phyloP scores from a whole-genome alignment of 2,888 invertebrate genomes.

The Palloptera scutellata region DNA sequence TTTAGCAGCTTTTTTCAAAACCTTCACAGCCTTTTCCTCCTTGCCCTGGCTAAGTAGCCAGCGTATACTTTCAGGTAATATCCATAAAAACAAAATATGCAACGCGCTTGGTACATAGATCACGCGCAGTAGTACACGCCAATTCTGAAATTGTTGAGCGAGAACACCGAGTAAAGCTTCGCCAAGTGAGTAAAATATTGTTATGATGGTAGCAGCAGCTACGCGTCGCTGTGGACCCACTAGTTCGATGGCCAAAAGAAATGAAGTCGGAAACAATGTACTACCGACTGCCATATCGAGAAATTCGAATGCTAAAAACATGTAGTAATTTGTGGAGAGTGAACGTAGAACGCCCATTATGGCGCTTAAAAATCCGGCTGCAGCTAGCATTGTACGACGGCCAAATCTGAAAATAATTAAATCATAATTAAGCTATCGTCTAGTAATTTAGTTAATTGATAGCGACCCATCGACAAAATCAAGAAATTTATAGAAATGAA shows the following conservation, averaged over 20 bases:
- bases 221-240: conserved; percentile 78
- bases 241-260: conserved; percentile 78
- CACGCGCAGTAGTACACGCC: conserved; percentile 73
- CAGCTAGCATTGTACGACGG: conserved; percentile 69
- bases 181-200: conserved; percentile 75
- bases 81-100: conserved; percentile 72
- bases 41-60: conserved; percentile 76
- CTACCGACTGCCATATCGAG: conserved; percentile 75
- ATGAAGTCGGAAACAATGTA: conserved; percentile 76
- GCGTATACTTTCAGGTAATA: conserved; percentile 76
- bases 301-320: conserved; percentile 76
- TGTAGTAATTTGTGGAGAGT: conserved; percentile 73
- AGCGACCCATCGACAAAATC: no score
- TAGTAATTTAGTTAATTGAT: no score
- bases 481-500: no score
- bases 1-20: conserved; percentile 70
- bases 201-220: conserved; percentile 74
- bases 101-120: conserved; percentile 74
- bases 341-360: conserved; percentile 75
- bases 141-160: conserved; percentile 73
- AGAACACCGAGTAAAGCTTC: conserved; percentile 73
- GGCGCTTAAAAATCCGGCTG: conserved; percentile 68
- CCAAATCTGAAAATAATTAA: conserved; percentile 63
- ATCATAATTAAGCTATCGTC: no score
- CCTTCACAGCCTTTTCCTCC: conserved; percentile 67